A percentile compares a stretch with the other conserved stretches of the same genome.
Evolutionary conservation across 2,113 vertebrate genomes (phyloP).

Genomic region (Paraplagusia blochii): DNA sequence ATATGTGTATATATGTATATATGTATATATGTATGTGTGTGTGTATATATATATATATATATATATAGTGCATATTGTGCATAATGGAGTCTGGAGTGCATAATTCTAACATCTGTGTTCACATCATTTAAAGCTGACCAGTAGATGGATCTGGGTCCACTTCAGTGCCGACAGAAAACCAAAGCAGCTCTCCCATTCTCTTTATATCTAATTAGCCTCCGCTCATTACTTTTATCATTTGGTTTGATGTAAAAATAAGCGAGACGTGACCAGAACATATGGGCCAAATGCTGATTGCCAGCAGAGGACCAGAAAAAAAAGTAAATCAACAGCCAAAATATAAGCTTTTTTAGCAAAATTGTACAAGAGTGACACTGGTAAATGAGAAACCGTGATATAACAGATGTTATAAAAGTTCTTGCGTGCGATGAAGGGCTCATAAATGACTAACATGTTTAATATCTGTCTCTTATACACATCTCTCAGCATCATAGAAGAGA

Average conservation of each 20-base stretch:
- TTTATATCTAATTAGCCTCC: slow-evolving; percentile 1
- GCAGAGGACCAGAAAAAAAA: background rate
- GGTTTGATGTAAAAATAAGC: background rate
- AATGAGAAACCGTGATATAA: slow-evolving; percentile 3
- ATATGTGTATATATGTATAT: too few relatives aligned
- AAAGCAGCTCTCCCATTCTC: background rate
- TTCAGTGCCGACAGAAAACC: background rate
- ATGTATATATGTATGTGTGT: too few relatives aligned
- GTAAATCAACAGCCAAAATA: background rate
- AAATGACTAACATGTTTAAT: too few relatives aligned
- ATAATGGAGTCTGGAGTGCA: too few relatives aligned
- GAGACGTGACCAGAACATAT: background rate
- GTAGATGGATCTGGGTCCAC: background rate
- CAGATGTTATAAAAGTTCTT: too few relatives aligned
- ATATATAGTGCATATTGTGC: too few relatives aligned
- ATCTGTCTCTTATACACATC: too few relatives aligned
- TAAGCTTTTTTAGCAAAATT: background rate
- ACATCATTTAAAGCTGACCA: too few relatives aligned
- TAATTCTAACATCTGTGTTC: too few relatives aligned
- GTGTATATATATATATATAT: too few relatives aligned
- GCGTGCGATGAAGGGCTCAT: too few relatives aligned
- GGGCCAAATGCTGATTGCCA: background rate
- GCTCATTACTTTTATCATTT: background rate
- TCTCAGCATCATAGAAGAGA: too few relatives aligned
- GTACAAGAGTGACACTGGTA: background rate